Conservation (phyloP, 2,113 vertebrate species). For the Amphilophus citrinellus region DNA sequence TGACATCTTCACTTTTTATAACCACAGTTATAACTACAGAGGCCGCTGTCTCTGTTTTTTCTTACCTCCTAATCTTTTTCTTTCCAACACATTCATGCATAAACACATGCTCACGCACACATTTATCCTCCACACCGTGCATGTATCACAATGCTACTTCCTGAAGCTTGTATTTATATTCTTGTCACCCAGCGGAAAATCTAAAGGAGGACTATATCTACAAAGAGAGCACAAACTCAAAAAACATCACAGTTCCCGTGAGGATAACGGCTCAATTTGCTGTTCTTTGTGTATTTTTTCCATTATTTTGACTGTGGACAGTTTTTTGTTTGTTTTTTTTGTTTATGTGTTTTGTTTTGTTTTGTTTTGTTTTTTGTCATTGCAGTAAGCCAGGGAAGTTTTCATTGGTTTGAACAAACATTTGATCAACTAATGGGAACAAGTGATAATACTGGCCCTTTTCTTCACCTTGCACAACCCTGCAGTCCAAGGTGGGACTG, state of each 20-base stretch:
- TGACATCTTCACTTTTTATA: conserved; percentile 30
- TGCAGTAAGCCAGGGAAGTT: conserved; percentile 23
- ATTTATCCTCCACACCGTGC: conserved; percentile 56
- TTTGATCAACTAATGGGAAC: conserved; percentile 17
- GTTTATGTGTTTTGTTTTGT: too few relatives aligned
- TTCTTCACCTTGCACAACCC: background rate
- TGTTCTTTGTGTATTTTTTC: conserved; percentile 30
- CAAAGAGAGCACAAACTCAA: conserved; percentile 67
- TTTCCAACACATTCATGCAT: conserved; percentile 39
- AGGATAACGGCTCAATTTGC: conserved; percentile 60
- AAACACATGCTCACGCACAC: conserved; percentile 56
- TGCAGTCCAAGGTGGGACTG: background rate
- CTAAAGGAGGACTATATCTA: conserved; percentile 65
- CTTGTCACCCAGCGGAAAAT: conserved; percentile 54
- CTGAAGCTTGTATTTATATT: conserved; percentile 63
- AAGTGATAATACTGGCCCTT: conserved; percentile 2
- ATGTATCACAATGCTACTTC: conserved; percentile 51
- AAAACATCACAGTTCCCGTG: conserved; percentile 66
- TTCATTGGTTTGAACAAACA: conserved; percentile 40
- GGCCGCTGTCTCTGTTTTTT: background rate
- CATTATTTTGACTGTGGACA: conserved; percentile 40
- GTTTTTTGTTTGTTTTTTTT: conserved; percentile 5
- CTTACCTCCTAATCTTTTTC: conserved; percentile 38
- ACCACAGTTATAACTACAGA: background rate
- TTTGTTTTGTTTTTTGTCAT: background rate